Conservation (phyloP, 2,113 vertebrate genomes). For the rat (Rattus norvegicus) region DNA sequence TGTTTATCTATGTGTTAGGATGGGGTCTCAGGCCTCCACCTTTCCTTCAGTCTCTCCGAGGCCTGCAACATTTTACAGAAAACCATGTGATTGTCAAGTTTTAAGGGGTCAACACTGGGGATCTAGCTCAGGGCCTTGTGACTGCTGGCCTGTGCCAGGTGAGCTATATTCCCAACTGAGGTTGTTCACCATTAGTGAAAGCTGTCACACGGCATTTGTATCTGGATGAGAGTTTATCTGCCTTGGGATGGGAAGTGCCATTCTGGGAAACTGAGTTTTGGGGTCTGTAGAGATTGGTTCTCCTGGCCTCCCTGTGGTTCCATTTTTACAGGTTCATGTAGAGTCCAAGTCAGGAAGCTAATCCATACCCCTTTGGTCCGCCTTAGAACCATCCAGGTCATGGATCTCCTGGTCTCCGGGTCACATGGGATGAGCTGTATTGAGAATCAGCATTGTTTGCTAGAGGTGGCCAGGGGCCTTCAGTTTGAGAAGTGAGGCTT, state of each 20-base stretch:
- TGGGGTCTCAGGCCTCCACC: background rate
- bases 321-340: fast-evolving
- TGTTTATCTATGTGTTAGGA: background rate
- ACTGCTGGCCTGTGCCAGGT: background rate
- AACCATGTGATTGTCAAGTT: background rate
- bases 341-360: fast-evolving
- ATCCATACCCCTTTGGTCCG: background rate
- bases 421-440: fast-evolving
- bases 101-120: background rate
- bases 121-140: background rate
- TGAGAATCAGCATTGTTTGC: background rate
- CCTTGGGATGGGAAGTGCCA: background rate
- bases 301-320: fast-evolving
- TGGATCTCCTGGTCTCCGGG: background rate
- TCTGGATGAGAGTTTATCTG: background rate
- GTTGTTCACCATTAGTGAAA: background rate
- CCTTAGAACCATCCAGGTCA: fast-evolving
- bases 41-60: background rate
- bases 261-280: background rate
- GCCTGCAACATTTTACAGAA: background rate
- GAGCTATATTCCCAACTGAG: background rate
- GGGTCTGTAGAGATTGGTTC: background rate
- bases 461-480: background rate
- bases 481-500: background rate
- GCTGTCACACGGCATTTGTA: background rate